Evolutionary conservation across 2,888 invertebrate genomes (phyloP).

Genomic region (Napeogenes sylphis): DNA sequence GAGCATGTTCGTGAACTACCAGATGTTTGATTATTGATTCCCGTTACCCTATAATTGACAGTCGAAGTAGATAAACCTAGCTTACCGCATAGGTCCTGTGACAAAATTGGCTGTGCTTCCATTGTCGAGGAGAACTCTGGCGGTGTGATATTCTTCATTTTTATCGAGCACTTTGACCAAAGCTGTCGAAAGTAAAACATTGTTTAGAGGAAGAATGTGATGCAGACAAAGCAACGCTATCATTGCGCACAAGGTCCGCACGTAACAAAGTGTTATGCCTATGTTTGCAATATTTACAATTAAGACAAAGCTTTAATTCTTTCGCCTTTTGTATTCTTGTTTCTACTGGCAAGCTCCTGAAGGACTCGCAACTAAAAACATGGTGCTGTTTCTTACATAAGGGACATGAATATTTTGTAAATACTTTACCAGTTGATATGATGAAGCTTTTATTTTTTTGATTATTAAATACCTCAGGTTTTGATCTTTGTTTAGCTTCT

Average conservation of each 20-base stretch:
- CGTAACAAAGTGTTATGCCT: conserved; percentile 33
- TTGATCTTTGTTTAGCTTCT: conserved; percentile 11
- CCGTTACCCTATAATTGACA: not conserved
- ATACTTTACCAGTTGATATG: not conserved
- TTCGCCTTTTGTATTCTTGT: conserved; percentile 14
- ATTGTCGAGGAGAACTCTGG: conserved; percentile 4
- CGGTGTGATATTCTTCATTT: not conserved
- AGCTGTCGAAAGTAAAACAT: conserved; percentile 15
- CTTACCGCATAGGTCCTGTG: not conserved
- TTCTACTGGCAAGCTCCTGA: conserved; percentile 15
- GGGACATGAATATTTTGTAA: too few species aligned
- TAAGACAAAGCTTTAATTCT: not conserved
- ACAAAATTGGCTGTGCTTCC: not conserved
- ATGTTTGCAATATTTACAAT: conserved; percentile 28
- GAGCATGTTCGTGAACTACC: conserved; percentile 1
- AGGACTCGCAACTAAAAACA: conserved; percentile 22
- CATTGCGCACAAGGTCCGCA: conserved; percentile 3
- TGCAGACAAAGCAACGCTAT: conserved; percentile 14
- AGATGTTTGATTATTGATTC: not conserved
- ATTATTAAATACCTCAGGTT: not conserved
- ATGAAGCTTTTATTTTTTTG: not conserved
- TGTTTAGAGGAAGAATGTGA: conserved; percentile 11
- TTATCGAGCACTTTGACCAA: conserved; percentile 5
- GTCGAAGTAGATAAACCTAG: not conserved
- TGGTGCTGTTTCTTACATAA: conserved; percentile 12